Base-by-base conservation (phyloP, 2,797 vertebrate genomes). In the Leptodactylus fallax region DNA sequence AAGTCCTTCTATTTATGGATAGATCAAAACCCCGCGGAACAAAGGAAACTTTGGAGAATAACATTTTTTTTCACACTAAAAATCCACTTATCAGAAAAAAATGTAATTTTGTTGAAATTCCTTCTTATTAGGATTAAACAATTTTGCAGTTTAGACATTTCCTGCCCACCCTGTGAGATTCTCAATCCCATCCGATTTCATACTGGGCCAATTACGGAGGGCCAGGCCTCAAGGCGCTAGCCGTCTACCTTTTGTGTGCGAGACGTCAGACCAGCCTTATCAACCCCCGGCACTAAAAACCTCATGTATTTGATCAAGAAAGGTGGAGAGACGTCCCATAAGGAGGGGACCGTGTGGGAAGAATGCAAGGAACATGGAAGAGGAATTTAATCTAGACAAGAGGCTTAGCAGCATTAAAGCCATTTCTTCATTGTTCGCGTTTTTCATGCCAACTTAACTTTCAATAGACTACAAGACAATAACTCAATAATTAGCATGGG, bases 361-460 rank as follows among this genome's bases (percentile, higher is more conserved):
- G 89, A 90, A 89, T 85, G 85, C 79, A 89, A 92, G 92, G 92
- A 93, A 80, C 77, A 92, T 92, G 90, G 92, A 93, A 90, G 90
- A 91, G 92, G 93, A 92, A 91, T 91, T 90, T 90, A 90, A 93
- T 93, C 93, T 92, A 93, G 91, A 94, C 93, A 94, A 94, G 93
- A 90, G 90, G 92, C 91, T 94, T 93, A 93, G 92, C 92, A 92
- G 92, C 91, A 91, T 93, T 93, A 92, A 90, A 92, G 92, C 92
- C 91, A 90, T 91, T 93, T 92, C 91, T 92, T 92, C 92, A 94
- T 94, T 94, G 92, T 93, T 91, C 92, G 92, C 91, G 91, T 93
- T 93, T 92, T 93, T 94, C 93, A 94, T 93, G 94, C 93, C 93
- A 94, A 93, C 94, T 94, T 94, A 94, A 90, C 90, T 92, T 90